A percentile compares a stretch with the other conserved stretches of the same genome.
phyloP scores from a whole-genome alignment of 2,888 invertebrate species.

The Tachina lurida region DNA sequence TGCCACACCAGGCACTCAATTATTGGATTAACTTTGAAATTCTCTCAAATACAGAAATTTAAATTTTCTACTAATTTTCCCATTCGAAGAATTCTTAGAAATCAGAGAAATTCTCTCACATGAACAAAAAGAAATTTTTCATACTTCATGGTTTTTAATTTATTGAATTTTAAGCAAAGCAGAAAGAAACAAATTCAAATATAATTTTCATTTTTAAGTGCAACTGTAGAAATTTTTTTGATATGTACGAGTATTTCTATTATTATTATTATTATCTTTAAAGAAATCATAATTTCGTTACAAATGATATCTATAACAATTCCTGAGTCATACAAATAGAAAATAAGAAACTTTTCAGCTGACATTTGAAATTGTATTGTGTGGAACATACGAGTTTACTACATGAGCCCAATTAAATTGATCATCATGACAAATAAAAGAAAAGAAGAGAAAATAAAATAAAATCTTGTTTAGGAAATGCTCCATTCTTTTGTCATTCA shows the following conservation, averaged over 20 bases:
- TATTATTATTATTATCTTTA: no score
- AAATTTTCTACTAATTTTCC: constrained; percentile 47
- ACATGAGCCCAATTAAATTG: constrained; percentile 65
- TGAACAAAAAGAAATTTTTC: constrained; percentile 24
- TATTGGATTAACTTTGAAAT: constrained; percentile 43
- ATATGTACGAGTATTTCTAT: background rate
- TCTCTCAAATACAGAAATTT: constrained; percentile 9
- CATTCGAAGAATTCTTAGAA: constrained; percentile 42
- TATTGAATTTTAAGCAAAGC: constrained; percentile 20
- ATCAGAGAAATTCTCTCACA: constrained; percentile 1
- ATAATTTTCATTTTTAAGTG: constrained; percentile 20
- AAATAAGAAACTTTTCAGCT: constrained; percentile 32
- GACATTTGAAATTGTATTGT: constrained; percentile 52
- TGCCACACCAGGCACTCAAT: constrained; percentile 44
- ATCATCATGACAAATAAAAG: constrained; percentile 44
- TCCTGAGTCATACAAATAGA: constrained; percentile 3
- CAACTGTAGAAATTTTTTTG: background rate
- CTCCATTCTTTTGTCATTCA: constrained; percentile 58
- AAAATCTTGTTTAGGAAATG: constrained; percentile 43
- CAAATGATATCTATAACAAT: background rate
- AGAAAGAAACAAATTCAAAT: constrained; percentile 31
- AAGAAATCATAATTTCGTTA: background rate
- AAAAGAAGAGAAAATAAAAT: background rate
- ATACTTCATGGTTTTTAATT: constrained; percentile 61
- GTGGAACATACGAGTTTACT: constrained; percentile 9